A percentile compares a stretch with the other conserved stretches of the same genome.
Conservation (phyloP, 1,140 invertebrate species). For the Tetramorium alpestre region DNA sequence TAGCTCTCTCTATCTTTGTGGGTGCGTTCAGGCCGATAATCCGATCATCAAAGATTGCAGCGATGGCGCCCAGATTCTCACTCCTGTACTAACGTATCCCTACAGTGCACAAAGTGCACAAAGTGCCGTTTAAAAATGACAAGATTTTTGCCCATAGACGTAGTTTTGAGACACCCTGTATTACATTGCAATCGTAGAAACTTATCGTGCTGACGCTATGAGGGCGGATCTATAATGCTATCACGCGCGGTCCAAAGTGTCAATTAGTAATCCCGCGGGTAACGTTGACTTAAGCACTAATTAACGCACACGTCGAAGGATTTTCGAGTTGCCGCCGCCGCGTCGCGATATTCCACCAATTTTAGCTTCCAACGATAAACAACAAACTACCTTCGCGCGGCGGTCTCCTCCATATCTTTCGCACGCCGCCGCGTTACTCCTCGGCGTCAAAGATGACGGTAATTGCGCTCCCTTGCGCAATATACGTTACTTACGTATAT, state of each 20-base stretch:
- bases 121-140: too few species aligned
- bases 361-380: slow-evolving; percentile 37
- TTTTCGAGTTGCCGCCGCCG: background rate
- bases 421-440: slow-evolving; percentile 58
- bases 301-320: slow-evolving; percentile 10
- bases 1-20: too few species aligned
- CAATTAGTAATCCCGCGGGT: slow-evolving; percentile 24
- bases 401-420: slow-evolving; percentile 27
- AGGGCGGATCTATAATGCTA: background rate
- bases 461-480: slow-evolving; percentile 74
- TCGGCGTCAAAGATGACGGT: slow-evolving; percentile 72
- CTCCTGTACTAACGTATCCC: too few species aligned
- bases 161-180: background rate
- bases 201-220: background rate
- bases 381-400: slow-evolving; percentile 28
- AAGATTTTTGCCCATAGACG: too few species aligned
- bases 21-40: too few species aligned
- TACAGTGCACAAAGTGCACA: too few species aligned
- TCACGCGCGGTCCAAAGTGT: background rate
- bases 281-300: background rate
- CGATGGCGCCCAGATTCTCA: too few species aligned
- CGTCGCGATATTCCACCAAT: background rate
- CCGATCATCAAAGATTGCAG: too few species aligned
- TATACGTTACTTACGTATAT: slow-evolving; percentile 75
- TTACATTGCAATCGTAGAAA: background rate